These are phyloP conservation scores for Podarcis cretensis DNA, from an alignment of 2,113 vertebrate species.

Conservation along the genomic window DNA sequence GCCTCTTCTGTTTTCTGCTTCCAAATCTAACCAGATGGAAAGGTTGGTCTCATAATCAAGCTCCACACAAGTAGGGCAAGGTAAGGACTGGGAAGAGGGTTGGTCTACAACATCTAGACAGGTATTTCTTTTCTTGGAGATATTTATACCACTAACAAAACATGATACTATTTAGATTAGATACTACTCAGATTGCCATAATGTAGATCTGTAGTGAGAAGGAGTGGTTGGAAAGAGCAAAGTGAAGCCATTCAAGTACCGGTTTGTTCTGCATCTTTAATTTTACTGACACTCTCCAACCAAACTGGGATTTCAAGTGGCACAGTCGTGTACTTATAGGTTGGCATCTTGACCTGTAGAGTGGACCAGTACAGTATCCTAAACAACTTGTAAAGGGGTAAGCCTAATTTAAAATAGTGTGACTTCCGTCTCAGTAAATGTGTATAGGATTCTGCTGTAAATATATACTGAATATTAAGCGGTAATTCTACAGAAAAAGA, in stretches of 20 bases:
- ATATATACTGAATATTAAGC: background rate
- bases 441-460: background rate
- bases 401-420: too few relatives aligned
- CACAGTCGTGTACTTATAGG: conserved; percentile 10
- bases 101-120: conserved; percentile 6
- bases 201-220: background rate
- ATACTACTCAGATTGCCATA: background rate
- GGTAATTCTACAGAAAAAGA: background rate
- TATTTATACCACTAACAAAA: background rate
- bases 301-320: background rate
- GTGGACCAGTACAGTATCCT: background rate
- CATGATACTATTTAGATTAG: background rate
- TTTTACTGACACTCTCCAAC: background rate
- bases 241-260: background rate
- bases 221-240: background rate
- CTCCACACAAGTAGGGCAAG: background rate
- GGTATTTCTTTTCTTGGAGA: background rate
- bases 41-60: background rate
- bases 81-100: background rate
- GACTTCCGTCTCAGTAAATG: background rate
- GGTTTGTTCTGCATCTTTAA: background rate
- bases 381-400: background rate
- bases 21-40: conserved; percentile 27
- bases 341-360: conserved; percentile 16
- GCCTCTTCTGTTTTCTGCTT: background rate